Percentiles rank a stretch among this genome's conserved stretches.
Evolutionary conservation across 2,113 vertebrate genomes (phyloP).

Genomic region (Eidolon helvum): DNA sequence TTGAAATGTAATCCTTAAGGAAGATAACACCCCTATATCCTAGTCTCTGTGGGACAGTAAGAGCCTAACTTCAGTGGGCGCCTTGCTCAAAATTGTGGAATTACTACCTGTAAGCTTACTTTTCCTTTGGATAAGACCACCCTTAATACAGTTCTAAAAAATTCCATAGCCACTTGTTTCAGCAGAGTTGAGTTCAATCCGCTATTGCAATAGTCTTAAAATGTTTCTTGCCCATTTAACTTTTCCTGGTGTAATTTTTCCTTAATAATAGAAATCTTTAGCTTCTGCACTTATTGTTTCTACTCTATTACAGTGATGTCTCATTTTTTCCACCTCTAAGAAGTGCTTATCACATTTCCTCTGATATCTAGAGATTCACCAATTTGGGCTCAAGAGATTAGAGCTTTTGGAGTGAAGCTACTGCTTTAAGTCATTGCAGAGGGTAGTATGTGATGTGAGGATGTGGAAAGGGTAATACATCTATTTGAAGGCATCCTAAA

Average conservation of each 20-base stretch:
- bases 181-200: neutral
- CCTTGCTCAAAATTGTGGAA: neutral
- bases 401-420: neutral
- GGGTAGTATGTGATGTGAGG: neutral
- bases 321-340: slow-evolving; percentile 6
- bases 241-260: neutral
- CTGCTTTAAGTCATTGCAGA: neutral
- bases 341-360: neutral
- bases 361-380: neutral
- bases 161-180: neutral
- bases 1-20: neutral
- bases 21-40: neutral
- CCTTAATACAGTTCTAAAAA: neutral
- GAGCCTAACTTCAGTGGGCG: neutral
- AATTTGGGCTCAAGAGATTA: neutral
- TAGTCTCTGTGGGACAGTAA: neutral
- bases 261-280: slow-evolving; percentile 15
- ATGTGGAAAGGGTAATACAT: neutral
- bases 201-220: neutral
- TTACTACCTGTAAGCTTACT: neutral
- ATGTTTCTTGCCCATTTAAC: neutral
- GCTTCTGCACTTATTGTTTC: neutral
- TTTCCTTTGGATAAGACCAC: neutral
- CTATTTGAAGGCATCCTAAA: neutral
- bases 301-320: neutral